These are phyloP conservation scores for Aporophyla lueneburgensis DNA, from an alignment of 2,888 invertebrate genomes.

Conservation along the genomic window DNA sequence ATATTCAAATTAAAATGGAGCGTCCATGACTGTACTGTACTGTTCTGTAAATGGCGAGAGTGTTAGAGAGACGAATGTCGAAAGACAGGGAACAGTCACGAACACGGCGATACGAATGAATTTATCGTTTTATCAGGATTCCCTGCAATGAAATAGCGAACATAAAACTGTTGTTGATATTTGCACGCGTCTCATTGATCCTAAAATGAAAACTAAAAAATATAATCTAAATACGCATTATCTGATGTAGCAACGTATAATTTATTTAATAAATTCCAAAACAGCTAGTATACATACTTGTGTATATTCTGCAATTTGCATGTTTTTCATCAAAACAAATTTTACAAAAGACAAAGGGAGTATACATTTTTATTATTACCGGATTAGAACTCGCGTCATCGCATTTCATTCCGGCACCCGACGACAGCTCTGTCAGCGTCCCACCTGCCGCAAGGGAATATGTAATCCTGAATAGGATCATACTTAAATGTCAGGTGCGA, in stretches of 20 bases:
- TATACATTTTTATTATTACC: constrained; percentile 53
- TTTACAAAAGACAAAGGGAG: constrained; percentile 54
- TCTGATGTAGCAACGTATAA: neutral
- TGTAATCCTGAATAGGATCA: constrained; percentile 61
- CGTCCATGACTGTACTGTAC: constrained; percentile 37
- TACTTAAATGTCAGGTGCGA: constrained; percentile 60
- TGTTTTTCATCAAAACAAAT: constrained; percentile 58
- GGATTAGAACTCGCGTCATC: constrained; percentile 61
- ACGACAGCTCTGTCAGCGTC: constrained; percentile 59
- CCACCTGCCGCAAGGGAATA: constrained; percentile 56
- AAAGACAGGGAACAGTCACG: constrained; percentile 69
- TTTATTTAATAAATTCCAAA: neutral
- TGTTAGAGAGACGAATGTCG: constrained; percentile 68
- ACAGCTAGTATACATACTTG: constrained; percentile 11
- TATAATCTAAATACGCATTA: neutral
- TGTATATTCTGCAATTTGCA: constrained; percentile 46
- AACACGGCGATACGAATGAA: constrained; percentile 69
- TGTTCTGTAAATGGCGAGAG: constrained; percentile 63
- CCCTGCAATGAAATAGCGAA: constrained; percentile 4
- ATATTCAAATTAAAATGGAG: constrained; percentile 55
- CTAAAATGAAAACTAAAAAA: neutral
- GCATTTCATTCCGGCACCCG: constrained; percentile 54
- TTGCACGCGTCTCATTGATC: neutral
- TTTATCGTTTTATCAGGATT: constrained; percentile 70
- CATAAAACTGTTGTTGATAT: constrained; percentile 7